These are phyloP conservation scores for Nannoperca obscura DNA, from an alignment of 2,797 vertebrate genomes.

Conservation along the genomic window DNA sequence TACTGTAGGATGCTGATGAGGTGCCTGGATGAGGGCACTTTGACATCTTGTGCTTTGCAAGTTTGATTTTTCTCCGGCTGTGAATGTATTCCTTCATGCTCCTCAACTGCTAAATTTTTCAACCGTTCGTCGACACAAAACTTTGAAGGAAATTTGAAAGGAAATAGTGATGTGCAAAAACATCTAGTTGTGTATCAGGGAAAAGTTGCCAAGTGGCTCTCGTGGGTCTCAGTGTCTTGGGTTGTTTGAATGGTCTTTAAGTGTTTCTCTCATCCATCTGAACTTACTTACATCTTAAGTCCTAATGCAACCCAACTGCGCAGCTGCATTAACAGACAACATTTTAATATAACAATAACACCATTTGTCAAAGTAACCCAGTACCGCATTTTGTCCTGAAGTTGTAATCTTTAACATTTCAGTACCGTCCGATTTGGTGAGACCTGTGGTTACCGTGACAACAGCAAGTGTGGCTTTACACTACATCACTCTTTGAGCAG, in stretches of 20 bases:
- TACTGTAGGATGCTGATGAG: constrained; percentile 59
- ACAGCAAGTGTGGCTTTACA: not conserved
- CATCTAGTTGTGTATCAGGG: constrained; percentile 26
- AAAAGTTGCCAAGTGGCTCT: constrained; percentile 38
- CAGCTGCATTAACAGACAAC: constrained; percentile 1
- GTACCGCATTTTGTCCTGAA: constrained; percentile 3
- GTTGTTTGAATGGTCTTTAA: constrained; percentile 26
- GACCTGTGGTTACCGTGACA: not conserved
- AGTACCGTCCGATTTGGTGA: not conserved
- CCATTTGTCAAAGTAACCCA: constrained; percentile 1
- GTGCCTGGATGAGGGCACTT: constrained; percentile 45
- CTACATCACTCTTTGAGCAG: not conserved
- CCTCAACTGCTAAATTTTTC: constrained; percentile 52
- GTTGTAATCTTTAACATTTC: not conserved
- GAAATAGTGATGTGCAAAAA: constrained; percentile 47
- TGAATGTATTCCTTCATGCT: constrained; percentile 33
- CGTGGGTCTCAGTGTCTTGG: constrained; percentile 24
- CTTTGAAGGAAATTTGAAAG: constrained; percentile 66
- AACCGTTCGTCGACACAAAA: constrained; percentile 48
- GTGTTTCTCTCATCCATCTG: constrained; percentile 42
- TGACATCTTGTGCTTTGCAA: constrained; percentile 54
- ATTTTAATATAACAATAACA: constrained; percentile 10
- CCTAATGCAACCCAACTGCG: constrained; percentile 15
- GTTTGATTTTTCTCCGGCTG: constrained; percentile 43
- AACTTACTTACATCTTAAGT: constrained; percentile 27